These are phyloP conservation scores for Capra hircus DNA, from an alignment of 2,113 vertebrate genomes.

Conservation along the genomic window DNA sequence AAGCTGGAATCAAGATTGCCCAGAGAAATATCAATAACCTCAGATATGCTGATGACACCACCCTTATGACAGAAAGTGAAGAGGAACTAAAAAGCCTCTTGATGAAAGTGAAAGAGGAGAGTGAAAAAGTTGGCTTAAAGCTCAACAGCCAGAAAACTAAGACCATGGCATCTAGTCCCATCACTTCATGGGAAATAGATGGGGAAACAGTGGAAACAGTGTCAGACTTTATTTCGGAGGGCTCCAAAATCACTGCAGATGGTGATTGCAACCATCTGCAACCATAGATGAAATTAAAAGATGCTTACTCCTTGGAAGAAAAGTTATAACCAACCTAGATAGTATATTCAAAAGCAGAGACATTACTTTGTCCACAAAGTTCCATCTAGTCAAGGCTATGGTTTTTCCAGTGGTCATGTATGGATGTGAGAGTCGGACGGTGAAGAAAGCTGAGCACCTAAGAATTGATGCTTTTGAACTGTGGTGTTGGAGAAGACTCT, in stretches of 20 bases:
- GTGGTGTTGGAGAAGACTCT: neutral
- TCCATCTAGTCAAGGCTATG: neutral
- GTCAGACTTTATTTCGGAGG: neutral
- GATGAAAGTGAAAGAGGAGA: neutral
- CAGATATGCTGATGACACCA: neutral
- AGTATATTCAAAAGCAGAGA: neutral
- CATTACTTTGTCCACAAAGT: neutral
- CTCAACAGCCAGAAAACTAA: too few species aligned
- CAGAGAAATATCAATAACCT: neutral
- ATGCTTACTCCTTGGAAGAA: neutral
- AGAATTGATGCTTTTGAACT: neutral
- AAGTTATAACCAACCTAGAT: neutral
- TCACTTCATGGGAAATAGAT: neutral
- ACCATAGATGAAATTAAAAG: neutral
- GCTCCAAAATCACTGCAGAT: neutral
- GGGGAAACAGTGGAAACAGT: neutral
- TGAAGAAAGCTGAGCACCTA: neutral
- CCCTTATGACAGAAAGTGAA: neutral
- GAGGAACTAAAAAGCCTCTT: neutral
- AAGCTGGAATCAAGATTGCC: neutral
- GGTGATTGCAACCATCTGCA: neutral
- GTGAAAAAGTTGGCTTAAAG: neutral
- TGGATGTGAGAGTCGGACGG: neutral
- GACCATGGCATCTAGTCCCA: neutral
- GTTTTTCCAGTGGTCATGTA: neutral